phyloP scores from a whole-genome alignment of 64 coral and sea anemone species.

The Stylophora pistillata region DNA sequence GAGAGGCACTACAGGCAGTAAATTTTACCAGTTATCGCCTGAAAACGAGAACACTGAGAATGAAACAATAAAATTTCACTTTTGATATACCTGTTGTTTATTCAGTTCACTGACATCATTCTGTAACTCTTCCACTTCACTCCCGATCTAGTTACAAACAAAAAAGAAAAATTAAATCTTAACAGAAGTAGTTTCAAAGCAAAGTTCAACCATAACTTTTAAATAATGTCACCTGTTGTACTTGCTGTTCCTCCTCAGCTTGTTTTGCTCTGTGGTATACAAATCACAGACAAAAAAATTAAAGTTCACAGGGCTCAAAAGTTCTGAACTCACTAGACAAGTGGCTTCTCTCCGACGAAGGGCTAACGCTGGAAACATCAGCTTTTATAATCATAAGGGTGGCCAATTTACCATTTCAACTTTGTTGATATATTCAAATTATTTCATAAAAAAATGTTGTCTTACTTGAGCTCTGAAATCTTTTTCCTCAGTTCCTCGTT shows the following conservation, averaged over 20 bases:
- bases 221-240: conserved; percentile 34
- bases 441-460: too few species aligned
- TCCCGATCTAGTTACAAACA: neutral
- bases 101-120: conserved; percentile 20
- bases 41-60: too few species aligned
- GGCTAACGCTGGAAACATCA: too few species aligned
- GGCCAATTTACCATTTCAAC: too few species aligned
- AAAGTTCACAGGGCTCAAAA: too few species aligned
- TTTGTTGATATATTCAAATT: too few species aligned
- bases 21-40: too few species aligned
- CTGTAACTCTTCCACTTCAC: conserved; percentile 17
- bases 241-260: conserved; percentile 63
- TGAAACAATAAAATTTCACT: neutral
- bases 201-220: neutral
- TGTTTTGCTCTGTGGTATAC: conserved; percentile 37
- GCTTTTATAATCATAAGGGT: too few species aligned
- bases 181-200: neutral
- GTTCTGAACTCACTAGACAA: too few species aligned
- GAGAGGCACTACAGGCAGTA: too few species aligned
- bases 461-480: conserved; percentile 63
- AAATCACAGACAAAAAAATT: too few species aligned
- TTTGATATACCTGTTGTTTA: conserved; percentile 21
- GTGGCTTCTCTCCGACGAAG: too few species aligned
- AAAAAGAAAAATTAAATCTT: neutral
- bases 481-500: conserved; percentile 59